Evolutionary conservation across 2,797 vertebrate genomes (phyloP).

Genomic region (Syngnathus acus): DNA sequence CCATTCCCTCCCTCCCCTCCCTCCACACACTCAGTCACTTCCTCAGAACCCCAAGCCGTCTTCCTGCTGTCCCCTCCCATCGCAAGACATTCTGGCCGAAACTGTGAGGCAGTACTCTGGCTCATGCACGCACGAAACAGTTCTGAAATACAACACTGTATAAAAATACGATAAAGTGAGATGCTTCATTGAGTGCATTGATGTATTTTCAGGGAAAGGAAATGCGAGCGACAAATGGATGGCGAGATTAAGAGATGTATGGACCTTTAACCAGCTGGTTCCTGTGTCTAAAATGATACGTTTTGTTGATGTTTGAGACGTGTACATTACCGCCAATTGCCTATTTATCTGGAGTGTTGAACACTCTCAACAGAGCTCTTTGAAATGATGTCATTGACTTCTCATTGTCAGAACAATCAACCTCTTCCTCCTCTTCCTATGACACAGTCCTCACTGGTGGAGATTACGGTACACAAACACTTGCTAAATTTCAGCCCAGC

Average conservation of each 20-base stretch:
- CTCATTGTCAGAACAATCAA: slow-evolving; percentile 69
- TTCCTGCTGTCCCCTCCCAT: slow-evolving; percentile 64
- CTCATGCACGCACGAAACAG: background rate
- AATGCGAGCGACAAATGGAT: slow-evolving; percentile 16
- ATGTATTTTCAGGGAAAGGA: background rate
- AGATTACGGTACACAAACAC: slow-evolving; percentile 59
- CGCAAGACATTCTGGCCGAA: slow-evolving; percentile 62
- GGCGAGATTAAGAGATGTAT: slow-evolving; percentile 24
- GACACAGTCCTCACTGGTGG: slow-evolving; percentile 52
- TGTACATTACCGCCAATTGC: slow-evolving; percentile 16
- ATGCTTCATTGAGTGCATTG: background rate
- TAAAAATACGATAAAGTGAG: background rate
- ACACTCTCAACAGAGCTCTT: slow-evolving; percentile 34
- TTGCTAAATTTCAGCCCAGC: slow-evolving; percentile 47
- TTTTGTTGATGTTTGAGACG: slow-evolving; percentile 32
- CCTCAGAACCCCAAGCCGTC: slow-evolving; percentile 57
- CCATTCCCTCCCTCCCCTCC: slow-evolving; percentile 25
- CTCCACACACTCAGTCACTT: slow-evolving; percentile 53
- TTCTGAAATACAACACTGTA: background rate
- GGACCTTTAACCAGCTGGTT: slow-evolving; percentile 3
- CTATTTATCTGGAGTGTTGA: slow-evolving; percentile 39
- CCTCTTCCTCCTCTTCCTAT: slow-evolving; percentile 73
- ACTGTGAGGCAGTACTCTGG: background rate
- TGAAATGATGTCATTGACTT: slow-evolving; percentile 71
- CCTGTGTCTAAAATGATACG: slow-evolving; percentile 30